phyloP scores from a whole-genome alignment of 2,113 vertebrate species.

The Macquaria ambigua region DNA sequence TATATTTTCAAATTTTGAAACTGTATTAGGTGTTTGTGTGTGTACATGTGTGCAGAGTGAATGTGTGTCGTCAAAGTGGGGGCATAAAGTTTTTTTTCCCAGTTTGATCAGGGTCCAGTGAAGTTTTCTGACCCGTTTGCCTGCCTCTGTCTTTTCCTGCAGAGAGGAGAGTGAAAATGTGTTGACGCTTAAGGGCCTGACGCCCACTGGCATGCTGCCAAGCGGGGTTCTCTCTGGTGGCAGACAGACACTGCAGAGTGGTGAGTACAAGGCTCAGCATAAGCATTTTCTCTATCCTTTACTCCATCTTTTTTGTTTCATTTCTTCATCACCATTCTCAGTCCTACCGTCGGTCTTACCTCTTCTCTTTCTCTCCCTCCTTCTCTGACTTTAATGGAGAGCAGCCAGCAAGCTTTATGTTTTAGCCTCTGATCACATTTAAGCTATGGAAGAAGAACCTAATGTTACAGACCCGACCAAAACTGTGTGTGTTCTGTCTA shows the following conservation, averaged over 20 bases:
- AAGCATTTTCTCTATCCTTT: conserved; percentile 34
- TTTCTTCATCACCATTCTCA: conserved; percentile 22
- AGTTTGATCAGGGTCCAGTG: conserved; percentile 29
- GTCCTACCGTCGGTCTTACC: conserved; percentile 1
- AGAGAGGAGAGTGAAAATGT: conserved; percentile 91
- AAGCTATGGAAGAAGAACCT: background rate
- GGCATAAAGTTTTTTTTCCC: conserved; percentile 3
- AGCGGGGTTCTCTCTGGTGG: conserved; percentile 88
- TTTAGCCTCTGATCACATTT: background rate
- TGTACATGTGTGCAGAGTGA: background rate
- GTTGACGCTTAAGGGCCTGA: conserved; percentile 89
- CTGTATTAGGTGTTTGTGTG: background rate
- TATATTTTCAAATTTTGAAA: background rate
- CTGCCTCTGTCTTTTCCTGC: conserved; percentile 62
- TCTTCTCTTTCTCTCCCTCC: conserved; percentile 8
- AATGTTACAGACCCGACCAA: background rate
- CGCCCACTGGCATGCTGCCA: conserved; percentile 89
- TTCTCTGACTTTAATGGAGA: background rate
- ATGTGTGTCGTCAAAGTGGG: background rate
- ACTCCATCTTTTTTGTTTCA: conserved; percentile 49
- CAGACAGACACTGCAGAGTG: conserved; percentile 88
- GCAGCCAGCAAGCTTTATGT: background rate
- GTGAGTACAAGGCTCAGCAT: conserved; percentile 73
- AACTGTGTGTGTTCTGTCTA: background rate
- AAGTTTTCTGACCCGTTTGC: conserved; percentile 52